Evolutionary conservation across 2,888 invertebrate genomes (phyloP).

Genomic region (Amblyteles armatorius): DNA sequence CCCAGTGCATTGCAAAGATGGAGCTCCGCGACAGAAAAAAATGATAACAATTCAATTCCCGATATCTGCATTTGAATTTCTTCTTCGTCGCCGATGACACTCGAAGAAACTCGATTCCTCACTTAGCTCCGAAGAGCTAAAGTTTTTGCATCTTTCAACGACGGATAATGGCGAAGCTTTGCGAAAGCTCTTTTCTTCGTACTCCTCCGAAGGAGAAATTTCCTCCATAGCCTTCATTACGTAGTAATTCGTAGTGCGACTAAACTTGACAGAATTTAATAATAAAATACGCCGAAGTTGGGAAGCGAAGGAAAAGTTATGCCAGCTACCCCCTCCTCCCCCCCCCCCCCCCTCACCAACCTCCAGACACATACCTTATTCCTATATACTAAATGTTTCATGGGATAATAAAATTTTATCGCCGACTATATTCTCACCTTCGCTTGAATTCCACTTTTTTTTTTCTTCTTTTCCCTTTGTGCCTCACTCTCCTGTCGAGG

Average conservation of each 20-base stretch:
- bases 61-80: not conserved
- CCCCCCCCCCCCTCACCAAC: not conserved
- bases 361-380: not conserved
- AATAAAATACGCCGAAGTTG: conserved; percentile 26
- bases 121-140: not conserved
- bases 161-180: not conserved
- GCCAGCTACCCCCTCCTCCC: too few species aligned
- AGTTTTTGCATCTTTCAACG: conserved; percentile 9
- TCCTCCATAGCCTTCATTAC: not conserved
- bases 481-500: not conserved
- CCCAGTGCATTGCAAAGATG: too few species aligned
- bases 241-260: not conserved
- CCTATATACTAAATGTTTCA: not conserved
- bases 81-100: not conserved
- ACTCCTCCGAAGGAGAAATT: not conserved
- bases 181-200: conserved; percentile 6
- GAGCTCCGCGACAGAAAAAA: not conserved
- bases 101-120: not conserved
- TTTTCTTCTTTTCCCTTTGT: not conserved
- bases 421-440: conserved; percentile 5
- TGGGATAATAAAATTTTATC: conserved; percentile 18
- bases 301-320: conserved; percentile 7
- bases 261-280: conserved; percentile 12
- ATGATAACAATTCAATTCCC: not conserved
- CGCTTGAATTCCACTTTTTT: not conserved